These are phyloP conservation scores for Argyra leucocephala DNA, from an alignment of 2,888 invertebrate genomes.

Conservation along the genomic window DNA sequence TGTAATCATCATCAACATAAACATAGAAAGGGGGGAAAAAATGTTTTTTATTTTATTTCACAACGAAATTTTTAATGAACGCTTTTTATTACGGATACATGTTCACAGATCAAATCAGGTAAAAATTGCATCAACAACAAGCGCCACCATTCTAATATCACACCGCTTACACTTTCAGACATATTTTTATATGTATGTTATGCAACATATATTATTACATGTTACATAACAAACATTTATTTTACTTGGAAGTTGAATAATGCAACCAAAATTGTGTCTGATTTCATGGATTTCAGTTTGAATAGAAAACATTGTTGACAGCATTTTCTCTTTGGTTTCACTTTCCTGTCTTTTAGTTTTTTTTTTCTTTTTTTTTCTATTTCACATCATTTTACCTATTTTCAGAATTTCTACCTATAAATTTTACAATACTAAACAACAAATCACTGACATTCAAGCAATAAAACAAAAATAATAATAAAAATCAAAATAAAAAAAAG, in stretches of 20 bases:
- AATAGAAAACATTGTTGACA: neutral
- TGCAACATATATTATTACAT: too few relatives aligned
- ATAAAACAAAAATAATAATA: neutral
- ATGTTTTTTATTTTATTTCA: too few relatives aligned
- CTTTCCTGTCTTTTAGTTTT: neutral
- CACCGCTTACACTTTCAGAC: too few relatives aligned
- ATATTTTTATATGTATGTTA: too few relatives aligned
- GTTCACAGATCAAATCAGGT: too few relatives aligned
- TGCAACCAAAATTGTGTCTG: neutral
- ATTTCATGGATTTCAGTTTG: neutral
- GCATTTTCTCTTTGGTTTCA: neutral
- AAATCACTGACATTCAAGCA: conserved; percentile 4
- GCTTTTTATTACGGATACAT: too few relatives aligned
- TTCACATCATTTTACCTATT: neutral
- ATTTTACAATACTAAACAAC: neutral
- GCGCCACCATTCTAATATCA: too few relatives aligned
- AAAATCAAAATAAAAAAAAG: neutral
- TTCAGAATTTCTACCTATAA: neutral
- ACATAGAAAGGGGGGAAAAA: too few relatives aligned
- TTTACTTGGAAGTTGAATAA: too few relatives aligned
- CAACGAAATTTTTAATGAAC: too few relatives aligned
- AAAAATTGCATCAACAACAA: too few relatives aligned
- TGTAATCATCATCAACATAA: neutral
- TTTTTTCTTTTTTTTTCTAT: neutral
- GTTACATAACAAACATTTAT: too few relatives aligned